These are phyloP conservation scores for Centruroides sculpturatus DNA, from an alignment of 1,140 invertebrate species.

Conservation along the genomic window DNA sequence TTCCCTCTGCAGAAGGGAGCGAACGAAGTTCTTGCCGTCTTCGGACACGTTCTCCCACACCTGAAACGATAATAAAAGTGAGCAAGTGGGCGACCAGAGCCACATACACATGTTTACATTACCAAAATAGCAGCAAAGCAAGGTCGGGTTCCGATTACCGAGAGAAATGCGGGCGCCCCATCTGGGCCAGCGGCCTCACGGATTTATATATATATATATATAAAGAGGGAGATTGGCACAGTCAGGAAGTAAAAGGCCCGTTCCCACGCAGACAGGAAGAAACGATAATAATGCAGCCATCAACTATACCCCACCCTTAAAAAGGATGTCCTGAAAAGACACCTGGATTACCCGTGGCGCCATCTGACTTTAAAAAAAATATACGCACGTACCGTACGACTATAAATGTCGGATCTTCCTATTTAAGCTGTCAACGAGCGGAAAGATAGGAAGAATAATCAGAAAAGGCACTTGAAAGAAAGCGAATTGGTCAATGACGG, in stretches of 20 bases:
- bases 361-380: too few relatives aligned
- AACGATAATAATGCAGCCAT: not conserved
- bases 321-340: too few relatives aligned
- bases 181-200: too few relatives aligned
- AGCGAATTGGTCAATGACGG: too few relatives aligned
- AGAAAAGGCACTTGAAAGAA: too few relatives aligned
- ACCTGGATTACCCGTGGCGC: too few relatives aligned
- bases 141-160: not conserved
- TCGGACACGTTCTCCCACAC: constrained; percentile 2
- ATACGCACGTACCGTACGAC: too few relatives aligned
- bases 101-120: not conserved
- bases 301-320: too few relatives aligned
- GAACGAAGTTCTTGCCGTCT: constrained; percentile 2
- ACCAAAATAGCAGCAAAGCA: not conserved
- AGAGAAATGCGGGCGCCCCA: not conserved
- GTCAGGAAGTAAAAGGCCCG: not conserved
- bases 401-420: too few relatives aligned
- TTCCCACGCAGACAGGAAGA: not conserved
- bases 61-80: not conserved
- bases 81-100: not conserved
- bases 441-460: too few relatives aligned
- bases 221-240: not conserved
- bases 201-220: not conserved
- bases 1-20: not conserved
- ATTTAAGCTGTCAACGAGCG: too few relatives aligned